phyloP scores from a whole-genome alignment of 1,140 invertebrate genomes.

The Drosophila pandora region DNA sequence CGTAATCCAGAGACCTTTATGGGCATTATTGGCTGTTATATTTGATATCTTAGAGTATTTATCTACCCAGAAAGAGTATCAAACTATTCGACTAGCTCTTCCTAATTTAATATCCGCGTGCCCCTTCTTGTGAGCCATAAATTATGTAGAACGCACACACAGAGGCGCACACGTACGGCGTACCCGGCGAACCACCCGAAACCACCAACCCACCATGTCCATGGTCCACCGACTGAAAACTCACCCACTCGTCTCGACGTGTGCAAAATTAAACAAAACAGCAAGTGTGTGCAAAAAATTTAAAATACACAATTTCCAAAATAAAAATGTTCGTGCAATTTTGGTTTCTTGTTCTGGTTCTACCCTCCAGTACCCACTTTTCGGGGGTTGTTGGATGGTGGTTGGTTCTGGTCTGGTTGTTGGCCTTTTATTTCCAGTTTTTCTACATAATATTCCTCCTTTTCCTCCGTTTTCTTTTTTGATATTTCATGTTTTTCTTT shows the following conservation, averaged over 20 bases:
- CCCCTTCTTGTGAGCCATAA: slow-evolving; percentile 30
- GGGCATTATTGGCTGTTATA: too few relatives aligned
- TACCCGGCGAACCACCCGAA: slow-evolving; percentile 20
- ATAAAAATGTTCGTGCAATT: slow-evolving; percentile 53
- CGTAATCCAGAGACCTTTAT: neutral
- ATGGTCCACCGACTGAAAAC: slow-evolving; percentile 9
- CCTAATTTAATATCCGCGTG: neutral
- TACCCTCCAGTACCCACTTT: slow-evolving; percentile 10
- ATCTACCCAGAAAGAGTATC: neutral
- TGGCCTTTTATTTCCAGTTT: slow-evolving; percentile 50
- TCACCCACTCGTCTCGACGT: slow-evolving; percentile 39
- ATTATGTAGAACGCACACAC: slow-evolving; percentile 39
- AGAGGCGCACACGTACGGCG: slow-evolving; percentile 23
- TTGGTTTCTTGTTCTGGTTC: slow-evolving; percentile 33
- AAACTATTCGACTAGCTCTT: neutral
- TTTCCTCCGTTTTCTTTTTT: slow-evolving; percentile 30
- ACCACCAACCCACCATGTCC: slow-evolving; percentile 5
- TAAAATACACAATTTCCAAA: slow-evolving; percentile 61
- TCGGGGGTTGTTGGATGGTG: slow-evolving; percentile 30
- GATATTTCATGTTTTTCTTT: slow-evolving; percentile 18
- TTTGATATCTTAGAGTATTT: too few relatives aligned
- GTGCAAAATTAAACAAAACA: slow-evolving; percentile 68
- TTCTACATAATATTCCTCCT: slow-evolving; percentile 46
- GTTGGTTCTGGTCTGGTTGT: slow-evolving; percentile 43
- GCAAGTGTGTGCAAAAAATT: slow-evolving; percentile 69